These are phyloP conservation scores for Eleutherodactylus coqui DNA, from an alignment of 2,797 vertebrate genomes.

Conservation along the genomic window DNA sequence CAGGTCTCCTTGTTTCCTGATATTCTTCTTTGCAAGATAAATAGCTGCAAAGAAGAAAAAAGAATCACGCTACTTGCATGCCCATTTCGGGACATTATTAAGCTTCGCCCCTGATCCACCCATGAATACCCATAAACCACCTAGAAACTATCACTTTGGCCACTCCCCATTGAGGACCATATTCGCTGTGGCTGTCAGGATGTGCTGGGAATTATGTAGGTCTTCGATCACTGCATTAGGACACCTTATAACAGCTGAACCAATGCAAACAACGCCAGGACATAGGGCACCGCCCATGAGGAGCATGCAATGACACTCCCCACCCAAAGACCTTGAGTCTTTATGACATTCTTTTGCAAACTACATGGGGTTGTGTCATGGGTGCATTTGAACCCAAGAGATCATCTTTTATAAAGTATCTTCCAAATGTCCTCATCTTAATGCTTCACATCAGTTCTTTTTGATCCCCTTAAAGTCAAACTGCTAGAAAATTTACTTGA, in stretches of 20 bases:
- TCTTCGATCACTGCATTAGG: neutral
- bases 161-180: too few species aligned
- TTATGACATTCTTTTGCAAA: neutral
- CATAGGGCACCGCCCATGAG: neutral
- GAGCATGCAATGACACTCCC: neutral
- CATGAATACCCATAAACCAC: neutral
- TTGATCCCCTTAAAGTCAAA: too few species aligned
- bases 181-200: too few species aligned
- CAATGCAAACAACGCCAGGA: neutral
- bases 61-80: neutral
- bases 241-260: neutral
- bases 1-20: conserved; percentile 88
- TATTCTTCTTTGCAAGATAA: conserved; percentile 95
- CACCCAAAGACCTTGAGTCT: neutral
- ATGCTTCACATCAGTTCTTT: too few species aligned
- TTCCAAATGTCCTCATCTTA: too few species aligned
- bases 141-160: too few species aligned
- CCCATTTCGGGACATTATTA: neutral
- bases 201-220: too few species aligned
- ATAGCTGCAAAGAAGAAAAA: conserved; percentile 78
- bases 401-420: too few species aligned
- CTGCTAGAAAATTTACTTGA: too few species aligned
- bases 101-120: neutral
- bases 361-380: neutral
- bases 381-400: neutral